Conservation (phyloP, 2,113 vertebrate genomes). For the Albula glossodonta region DNA sequence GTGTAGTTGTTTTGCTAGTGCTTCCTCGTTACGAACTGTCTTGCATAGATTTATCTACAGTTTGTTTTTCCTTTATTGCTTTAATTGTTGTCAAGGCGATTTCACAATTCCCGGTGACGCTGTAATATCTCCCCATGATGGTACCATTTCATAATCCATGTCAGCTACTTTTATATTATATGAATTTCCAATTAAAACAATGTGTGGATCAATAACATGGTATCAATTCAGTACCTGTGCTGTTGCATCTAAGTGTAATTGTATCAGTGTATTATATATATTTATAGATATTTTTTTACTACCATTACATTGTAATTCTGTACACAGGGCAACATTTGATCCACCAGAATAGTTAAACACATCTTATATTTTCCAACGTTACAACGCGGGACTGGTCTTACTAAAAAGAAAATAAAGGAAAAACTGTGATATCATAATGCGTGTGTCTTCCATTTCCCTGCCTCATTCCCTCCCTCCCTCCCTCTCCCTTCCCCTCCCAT, state of each 20-base stretch:
- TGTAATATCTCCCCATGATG: not conserved
- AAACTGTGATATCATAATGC: conserved; percentile 11
- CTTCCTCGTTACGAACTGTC: conserved; percentile 61
- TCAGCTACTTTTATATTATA: not conserved
- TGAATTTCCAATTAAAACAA: not conserved
- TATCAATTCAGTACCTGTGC: not conserved
- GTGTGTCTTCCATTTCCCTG: not conserved
- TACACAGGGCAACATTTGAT: conserved; percentile 25
- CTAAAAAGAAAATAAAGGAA: conserved; percentile 22
- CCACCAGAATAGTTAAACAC: conserved; percentile 16
- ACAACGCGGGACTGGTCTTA: conserved; percentile 17
- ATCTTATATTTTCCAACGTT: conserved; percentile 9
- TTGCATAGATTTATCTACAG: conserved; percentile 75
- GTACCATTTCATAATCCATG: not conserved
- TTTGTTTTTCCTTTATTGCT: conserved; percentile 55
- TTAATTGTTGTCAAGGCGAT: conserved; percentile 18
- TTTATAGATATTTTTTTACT: not conserved
- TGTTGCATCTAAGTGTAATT: not conserved
- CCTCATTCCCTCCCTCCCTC: not conserved
- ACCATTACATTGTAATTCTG: conserved; percentile 9
- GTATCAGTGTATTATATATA: not conserved
- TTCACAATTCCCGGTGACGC: conserved; percentile 18
- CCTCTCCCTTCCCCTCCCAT: not conserved
- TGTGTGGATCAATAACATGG: not conserved
- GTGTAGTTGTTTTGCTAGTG: not conserved